Evolutionary conservation across 1,140 invertebrate genomes (phyloP), one percentile per base, ranked within the genome.

Genomic region (Phymastichus coffea): DNA sequence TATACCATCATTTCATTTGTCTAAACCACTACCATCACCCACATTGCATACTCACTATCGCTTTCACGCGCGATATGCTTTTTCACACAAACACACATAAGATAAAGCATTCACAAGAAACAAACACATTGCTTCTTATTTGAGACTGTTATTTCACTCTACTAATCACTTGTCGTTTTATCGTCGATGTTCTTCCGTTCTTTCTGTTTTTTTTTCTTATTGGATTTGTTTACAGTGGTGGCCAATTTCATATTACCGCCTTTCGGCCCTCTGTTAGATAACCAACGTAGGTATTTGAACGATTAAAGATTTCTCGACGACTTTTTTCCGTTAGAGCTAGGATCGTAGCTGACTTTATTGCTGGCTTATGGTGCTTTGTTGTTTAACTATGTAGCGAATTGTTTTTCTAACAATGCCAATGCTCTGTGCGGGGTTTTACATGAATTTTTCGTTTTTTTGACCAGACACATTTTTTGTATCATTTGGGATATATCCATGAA

Each of bases 371-470:
- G 49, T 59, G 43, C 40, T 53, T 59, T 53, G 23, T 19, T 15
- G 52, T 47, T 59, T 55, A n/a, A n/a, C n/a, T 44, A 43, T 26
- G 53, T 64, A 66, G 65, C 66, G 74, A 77, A 77, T 77, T 77
- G 75, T 77, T 77, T 77, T 77, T 77, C 75, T 77, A 77, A 77
- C 73, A 77, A 72, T 69, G 35, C n/a, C 15, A 30, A n/a, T n/a
- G n/a, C n/a, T n/a, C n/a, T n/a, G n/a, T n/a, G n/a, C n/a, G n/a
- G n/a, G n/a, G n/a, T n/a, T n/a, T n/a, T n/a, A n/a, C n/a, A n/a
- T n/a, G n/a, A n/a, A n/a, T n/a, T n/a, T n/a, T n/a, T n/a, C n/a
- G n/a, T n/a, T n/a, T n/a, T n/a, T n/a, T n/a, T n/a, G n/a, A n/a
- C n/a, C n/a, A n/a, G n/a, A n/a, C n/a, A n/a, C n/a, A n/a, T n/a